phyloP scores from a whole-genome alignment of 2,888 invertebrate species.

The Panorpa germanica region DNA sequence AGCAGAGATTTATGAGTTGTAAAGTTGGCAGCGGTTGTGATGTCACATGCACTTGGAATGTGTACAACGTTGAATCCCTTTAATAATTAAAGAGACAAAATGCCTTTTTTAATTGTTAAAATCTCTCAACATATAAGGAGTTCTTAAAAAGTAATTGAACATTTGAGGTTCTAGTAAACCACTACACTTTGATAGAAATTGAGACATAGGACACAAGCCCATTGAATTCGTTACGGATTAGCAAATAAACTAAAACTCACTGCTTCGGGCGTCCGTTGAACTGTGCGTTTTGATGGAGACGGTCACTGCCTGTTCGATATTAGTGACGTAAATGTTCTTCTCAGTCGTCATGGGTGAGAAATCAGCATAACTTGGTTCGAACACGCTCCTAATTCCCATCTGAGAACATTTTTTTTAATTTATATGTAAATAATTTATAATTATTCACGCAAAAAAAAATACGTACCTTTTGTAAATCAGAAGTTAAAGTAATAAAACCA shows the following conservation, averaged over 20 bases:
- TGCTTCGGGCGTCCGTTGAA: constrained; percentile 29
- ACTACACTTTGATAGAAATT: no score
- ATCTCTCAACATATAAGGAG: no score
- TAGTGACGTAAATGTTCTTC: constrained; percentile 58
- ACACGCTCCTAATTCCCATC: constrained; percentile 60
- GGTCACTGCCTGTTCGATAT: constrained; percentile 69
- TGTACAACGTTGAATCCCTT: no score
- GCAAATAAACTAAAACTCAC: constrained; percentile 21
- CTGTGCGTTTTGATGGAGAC: constrained; percentile 64
- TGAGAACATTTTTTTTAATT: constrained; percentile 19
- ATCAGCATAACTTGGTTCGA: constrained; percentile 62
- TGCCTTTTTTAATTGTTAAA: no score
- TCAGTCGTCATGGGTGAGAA: constrained; percentile 63
- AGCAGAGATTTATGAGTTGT: no score
- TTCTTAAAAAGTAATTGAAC: no score
- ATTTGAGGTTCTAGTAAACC: no score
- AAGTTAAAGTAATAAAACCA: constrained; percentile 62
- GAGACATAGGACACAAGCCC: no score
- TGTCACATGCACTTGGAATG: no score
- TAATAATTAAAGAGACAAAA: no score
- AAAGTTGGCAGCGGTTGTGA: no score
- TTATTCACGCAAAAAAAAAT: constrained; percentile 4
- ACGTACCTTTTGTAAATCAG: constrained; percentile 60
- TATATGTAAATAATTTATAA: constrained; percentile 6
- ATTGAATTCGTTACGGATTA: constrained; percentile 7